Base-by-base conservation (phyloP, 2,888 invertebrate species). In the Drosophila neotestacea region DNA sequence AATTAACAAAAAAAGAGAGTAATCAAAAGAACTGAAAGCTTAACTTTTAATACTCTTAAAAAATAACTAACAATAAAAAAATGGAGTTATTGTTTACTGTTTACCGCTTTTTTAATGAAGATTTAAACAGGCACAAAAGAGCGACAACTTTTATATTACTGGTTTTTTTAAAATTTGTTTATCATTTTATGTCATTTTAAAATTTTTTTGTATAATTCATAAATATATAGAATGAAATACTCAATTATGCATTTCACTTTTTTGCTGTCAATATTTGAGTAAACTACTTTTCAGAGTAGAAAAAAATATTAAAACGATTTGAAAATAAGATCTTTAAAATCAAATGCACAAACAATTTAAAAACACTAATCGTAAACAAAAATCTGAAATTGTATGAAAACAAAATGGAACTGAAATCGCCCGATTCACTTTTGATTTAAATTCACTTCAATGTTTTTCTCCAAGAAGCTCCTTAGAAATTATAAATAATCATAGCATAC, bases 41-140 rank as follows among this genome's bases (percentile, higher is more conserved):
- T 41, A 54, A 55, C 48, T 34, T 32, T 47, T 36, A 22, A 79
- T 79, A 52, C 75, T 39, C 74, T 60, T 11, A 34, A 59, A 62
- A 28, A 65, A 32, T 4, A 11, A 3, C 41, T 6, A 16, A 39
- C 22, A 42, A 13, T 7, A 36, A 68, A 72, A 67, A 51, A 41
- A 38, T 0, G 10, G 1, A 13, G 44, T 6, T 10, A 36, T n/a
- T 38, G 13, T 38, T 44, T 27, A 50, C 28, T 47, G 30, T 10
- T 30, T 30, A 22, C 9, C 10, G 34, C 1, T 39, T 32, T 59
- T 48, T 41, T 50, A 2, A 41, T 52, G 5, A 4, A 9, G 13
- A 7, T 9, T 27, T 52, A n/a, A 39, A 52, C 16, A 16, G 16
- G 16, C 16, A 39, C 27, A 0, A 30, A 52, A 28, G 28, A 22